These are phyloP conservation scores for Drosophila azteca DNA, from an alignment of 1,140 invertebrate species.

Conservation along the genomic window DNA sequence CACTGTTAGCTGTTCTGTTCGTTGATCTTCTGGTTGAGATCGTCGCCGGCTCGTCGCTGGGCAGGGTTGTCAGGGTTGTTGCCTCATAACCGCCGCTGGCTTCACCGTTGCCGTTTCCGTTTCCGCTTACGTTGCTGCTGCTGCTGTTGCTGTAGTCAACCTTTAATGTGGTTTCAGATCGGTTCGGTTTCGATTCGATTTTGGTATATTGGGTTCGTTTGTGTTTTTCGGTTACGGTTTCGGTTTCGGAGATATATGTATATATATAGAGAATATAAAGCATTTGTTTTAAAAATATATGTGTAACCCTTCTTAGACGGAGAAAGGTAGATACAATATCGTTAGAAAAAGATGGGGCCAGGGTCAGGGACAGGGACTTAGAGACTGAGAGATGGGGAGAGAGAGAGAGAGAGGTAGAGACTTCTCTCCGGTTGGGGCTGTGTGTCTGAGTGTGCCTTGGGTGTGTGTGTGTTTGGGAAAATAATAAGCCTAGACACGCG, in stretches of 20 bases:
- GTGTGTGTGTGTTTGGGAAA: conserved; percentile 1
- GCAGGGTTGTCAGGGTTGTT: conserved; percentile 43
- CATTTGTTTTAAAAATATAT: conserved; percentile 31
- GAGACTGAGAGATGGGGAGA: no score
- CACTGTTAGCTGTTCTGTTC: conserved; percentile 13
- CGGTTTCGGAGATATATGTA: neutral
- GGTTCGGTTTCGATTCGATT: conserved; percentile 19
- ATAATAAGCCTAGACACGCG: conserved; percentile 24
- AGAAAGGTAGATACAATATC: no score
- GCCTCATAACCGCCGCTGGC: conserved; percentile 45
- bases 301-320: conserved; percentile 20
- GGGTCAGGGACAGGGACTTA: no score
- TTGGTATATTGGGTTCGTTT: conserved; percentile 10
- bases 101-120: conserved; percentile 41
- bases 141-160: conserved; percentile 64
- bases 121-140: conserved; percentile 32
- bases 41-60: conserved; percentile 32
- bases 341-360: no score
- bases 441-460: conserved; percentile 13
- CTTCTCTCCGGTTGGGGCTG: conserved; percentile 1
- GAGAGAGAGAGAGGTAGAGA: no score
- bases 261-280: conserved; percentile 44
- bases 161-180: conserved; percentile 20
- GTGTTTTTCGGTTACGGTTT: neutral
- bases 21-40: conserved; percentile 17